A percentile compares a stretch with the other conserved stretches of the same genome.
phyloP scores from a whole-genome alignment of 2,797 vertebrate species.

The Tiaroga cobitis region DNA sequence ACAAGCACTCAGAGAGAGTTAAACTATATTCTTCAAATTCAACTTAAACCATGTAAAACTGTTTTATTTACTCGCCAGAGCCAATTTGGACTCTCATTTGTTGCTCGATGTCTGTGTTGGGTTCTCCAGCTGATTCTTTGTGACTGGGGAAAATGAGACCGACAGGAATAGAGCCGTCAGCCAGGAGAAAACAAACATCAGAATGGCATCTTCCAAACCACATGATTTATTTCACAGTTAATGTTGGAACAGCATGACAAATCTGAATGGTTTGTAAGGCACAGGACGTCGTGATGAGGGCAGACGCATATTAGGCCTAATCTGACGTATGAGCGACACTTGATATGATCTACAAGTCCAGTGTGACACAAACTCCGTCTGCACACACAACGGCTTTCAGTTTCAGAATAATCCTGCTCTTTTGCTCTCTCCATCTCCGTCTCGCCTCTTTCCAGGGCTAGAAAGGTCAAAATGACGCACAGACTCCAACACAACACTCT shows the following conservation, averaged over 20 bases:
- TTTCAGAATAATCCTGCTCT: constrained; percentile 6
- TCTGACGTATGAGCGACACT: constrained; percentile 43
- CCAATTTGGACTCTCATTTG: constrained; percentile 17
- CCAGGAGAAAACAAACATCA: constrained; percentile 23
- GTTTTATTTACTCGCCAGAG: constrained; percentile 20
- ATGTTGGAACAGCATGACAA: constrained; percentile 39
- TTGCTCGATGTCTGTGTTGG: neutral
- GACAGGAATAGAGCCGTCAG: constrained; percentile 34
- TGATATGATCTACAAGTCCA: constrained; percentile 46
- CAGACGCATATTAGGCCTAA: constrained; percentile 40
- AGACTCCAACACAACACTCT: constrained; percentile 24
- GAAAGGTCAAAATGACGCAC: constrained; percentile 32
- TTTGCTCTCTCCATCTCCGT: neutral
- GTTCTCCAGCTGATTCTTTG: constrained; percentile 34
- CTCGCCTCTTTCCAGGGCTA: constrained; percentile 25
- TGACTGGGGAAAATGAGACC: constrained; percentile 27
- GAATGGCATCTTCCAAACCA: constrained; percentile 35
- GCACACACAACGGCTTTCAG: constrained; percentile 18
- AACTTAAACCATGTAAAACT: constrained; percentile 11
- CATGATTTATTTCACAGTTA: constrained; percentile 47
- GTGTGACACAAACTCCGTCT: constrained; percentile 26
- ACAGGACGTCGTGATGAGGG: constrained; percentile 22
- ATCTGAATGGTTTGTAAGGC: constrained; percentile 29
- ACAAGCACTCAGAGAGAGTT: neutral
- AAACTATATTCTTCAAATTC: constrained; percentile 11